These are phyloP conservation scores for Stegana nigrithorax DNA, from an alignment of 2,888 invertebrate genomes.

Conservation along the genomic window DNA sequence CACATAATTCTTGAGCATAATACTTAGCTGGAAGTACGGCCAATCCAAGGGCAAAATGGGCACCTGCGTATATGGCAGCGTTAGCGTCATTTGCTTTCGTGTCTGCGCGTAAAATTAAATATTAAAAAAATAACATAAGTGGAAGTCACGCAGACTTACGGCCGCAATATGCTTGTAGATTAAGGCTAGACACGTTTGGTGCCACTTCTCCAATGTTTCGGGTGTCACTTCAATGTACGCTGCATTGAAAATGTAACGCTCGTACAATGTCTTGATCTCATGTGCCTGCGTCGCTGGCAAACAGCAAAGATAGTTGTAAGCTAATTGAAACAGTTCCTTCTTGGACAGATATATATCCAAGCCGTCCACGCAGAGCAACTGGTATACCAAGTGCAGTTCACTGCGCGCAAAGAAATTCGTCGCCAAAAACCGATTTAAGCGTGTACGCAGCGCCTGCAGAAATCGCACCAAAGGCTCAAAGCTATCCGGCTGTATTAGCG, in stretches of 20 bases:
- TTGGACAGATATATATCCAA: conserved; percentile 52
- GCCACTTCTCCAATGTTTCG: conserved; percentile 71
- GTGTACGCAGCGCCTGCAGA: conserved; percentile 42
- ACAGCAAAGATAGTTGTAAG: conserved; percentile 74
- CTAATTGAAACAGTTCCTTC: conserved; percentile 64
- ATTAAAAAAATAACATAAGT: too few relatives aligned
- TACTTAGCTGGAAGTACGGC: conserved; percentile 78
- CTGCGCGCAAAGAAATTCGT: conserved; percentile 71
- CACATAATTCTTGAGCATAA: conserved; percentile 62
- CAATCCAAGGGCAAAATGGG: conserved; percentile 82
- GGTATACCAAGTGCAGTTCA: conserved; percentile 71
- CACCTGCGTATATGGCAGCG: conserved; percentile 71
- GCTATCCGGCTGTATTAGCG: conserved; percentile 50
- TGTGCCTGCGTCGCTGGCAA: conserved; percentile 72
- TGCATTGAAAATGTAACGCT: conserved; percentile 73
- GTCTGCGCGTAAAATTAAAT: conserved; percentile 48
- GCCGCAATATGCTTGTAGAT: conserved; percentile 68
- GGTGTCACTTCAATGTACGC: conserved; percentile 72
- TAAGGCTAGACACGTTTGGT: conserved; percentile 69
- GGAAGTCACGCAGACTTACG: too few relatives aligned
- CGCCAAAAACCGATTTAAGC: conserved; percentile 52
- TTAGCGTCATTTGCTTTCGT: conserved; percentile 68
- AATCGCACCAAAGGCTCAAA: conserved; percentile 56
- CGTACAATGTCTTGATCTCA: conserved; percentile 73
- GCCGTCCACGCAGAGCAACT: conserved; percentile 58